These are phyloP conservation scores for Agapornis canus DNA, from an alignment of 2,797 vertebrate genomes.

Conservation along the genomic window DNA sequence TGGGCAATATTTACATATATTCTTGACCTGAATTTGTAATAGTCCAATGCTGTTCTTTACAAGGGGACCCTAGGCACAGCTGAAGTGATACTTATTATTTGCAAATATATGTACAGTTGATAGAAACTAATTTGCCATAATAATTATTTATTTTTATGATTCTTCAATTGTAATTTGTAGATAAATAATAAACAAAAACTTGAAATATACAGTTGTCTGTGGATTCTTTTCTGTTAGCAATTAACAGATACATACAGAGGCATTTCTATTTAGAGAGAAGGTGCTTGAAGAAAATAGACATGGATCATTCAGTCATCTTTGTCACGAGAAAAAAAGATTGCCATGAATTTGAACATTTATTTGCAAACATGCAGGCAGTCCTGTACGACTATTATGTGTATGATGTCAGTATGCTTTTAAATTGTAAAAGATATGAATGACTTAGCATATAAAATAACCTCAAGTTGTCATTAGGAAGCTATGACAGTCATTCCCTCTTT, in stretches of 20 bases:
- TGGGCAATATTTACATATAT: background rate
- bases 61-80: background rate
- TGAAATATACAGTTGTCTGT: background rate
- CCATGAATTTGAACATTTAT: constrained; percentile 2
- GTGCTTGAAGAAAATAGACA: background rate
- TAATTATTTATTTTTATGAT: background rate
- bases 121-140: background rate
- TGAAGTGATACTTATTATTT: background rate
- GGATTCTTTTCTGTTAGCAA: background rate
- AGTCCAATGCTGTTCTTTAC: background rate
- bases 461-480: constrained; percentile 29
- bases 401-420: constrained; percentile 37
- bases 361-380: background rate
- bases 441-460: constrained; percentile 39
- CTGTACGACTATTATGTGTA: background rate
- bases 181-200: background rate
- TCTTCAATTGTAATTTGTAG: background rate
- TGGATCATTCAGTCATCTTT: background rate
- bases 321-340: background rate
- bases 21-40: background rate
- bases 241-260: background rate
- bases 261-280: background rate
- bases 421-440: constrained; percentile 19
- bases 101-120: background rate
- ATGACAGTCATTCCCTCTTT: constrained; percentile 3